Conservation (phyloP, 1,140 invertebrate species). For the Callitettix versicolor region DNA sequence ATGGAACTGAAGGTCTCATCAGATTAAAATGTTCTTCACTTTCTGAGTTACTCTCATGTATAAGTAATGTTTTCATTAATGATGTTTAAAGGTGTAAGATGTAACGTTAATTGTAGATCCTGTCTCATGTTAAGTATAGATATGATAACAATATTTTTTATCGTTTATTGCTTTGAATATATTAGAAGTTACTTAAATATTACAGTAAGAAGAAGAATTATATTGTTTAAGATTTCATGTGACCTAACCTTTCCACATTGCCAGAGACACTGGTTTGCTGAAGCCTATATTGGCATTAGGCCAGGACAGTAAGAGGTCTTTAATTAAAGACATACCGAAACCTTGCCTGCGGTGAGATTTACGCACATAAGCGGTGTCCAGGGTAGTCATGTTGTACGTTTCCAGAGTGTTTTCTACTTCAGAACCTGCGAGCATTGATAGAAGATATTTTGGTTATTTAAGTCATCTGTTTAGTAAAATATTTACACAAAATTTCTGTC, state of each 20-base stretch:
- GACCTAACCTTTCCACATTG: constrained; percentile 32
- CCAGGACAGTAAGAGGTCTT: constrained; percentile 22
- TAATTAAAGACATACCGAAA: constrained; percentile 22
- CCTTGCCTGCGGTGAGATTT: constrained; percentile 26
- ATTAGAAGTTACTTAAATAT: too few relatives aligned
- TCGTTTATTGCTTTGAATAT: too few relatives aligned
- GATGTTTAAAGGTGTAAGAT: too few relatives aligned
- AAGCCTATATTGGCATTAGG: constrained; percentile 29
- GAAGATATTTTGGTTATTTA: background rate
- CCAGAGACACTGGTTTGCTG: constrained; percentile 29
- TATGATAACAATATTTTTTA: too few relatives aligned
- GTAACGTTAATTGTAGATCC: too few relatives aligned
- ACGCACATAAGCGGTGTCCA: constrained; percentile 32
- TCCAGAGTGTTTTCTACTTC: constrained; percentile 24
- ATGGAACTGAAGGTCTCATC: too few relatives aligned
- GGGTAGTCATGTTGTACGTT: constrained; percentile 27
- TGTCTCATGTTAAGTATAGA: too few relatives aligned
- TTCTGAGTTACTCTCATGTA: too few relatives aligned
- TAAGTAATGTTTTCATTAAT: too few relatives aligned
- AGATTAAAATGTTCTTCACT: too few relatives aligned
- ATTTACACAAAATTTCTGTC: background rate
- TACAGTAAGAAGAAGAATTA: too few relatives aligned
- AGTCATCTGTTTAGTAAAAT: background rate
- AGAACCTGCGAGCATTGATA: constrained; percentile 20
- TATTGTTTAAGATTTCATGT: too few relatives aligned